Percentiles rank a stretch among this genome's conserved stretches.
These are phyloP conservation scores for Sinotaia quadrata DNA, from an alignment of 2,888 invertebrate species.

Conservation along the genomic window DNA sequence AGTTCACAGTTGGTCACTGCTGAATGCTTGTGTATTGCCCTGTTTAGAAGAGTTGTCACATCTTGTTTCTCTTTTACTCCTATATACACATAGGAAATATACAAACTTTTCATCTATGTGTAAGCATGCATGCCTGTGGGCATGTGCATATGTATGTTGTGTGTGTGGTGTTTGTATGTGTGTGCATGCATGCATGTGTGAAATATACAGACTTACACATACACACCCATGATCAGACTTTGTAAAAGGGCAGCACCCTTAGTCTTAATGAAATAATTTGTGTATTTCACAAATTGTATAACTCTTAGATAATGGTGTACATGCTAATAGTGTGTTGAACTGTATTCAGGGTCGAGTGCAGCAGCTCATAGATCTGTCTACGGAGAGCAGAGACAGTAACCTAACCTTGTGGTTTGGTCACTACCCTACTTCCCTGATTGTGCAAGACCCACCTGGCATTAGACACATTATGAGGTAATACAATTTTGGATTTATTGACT, in stretches of 20 bases:
- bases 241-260: no score
- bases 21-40: background rate
- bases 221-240: no score
- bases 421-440: conserved; percentile 90
- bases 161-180: background rate
- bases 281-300: no score
- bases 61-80: no score
- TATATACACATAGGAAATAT: no score
- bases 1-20: no score
- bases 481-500: no score
- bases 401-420: conserved; percentile 89
- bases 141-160: background rate
- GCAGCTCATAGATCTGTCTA: conserved; percentile 32
- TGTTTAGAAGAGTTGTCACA: background rate
- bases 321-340: background rate
- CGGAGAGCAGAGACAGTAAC: conserved; percentile 70
- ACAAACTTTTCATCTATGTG: no score
- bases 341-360: conserved; percentile 37
- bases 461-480: conserved; percentile 59
- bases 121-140: no score
- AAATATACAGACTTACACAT: no score
- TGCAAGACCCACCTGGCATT: conserved; percentile 52
- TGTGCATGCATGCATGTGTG: background rate
- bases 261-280: no score
- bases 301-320: no score